phyloP scores from a whole-genome alignment of 2,797 vertebrate genomes.

The Danio albolineatus region DNA sequence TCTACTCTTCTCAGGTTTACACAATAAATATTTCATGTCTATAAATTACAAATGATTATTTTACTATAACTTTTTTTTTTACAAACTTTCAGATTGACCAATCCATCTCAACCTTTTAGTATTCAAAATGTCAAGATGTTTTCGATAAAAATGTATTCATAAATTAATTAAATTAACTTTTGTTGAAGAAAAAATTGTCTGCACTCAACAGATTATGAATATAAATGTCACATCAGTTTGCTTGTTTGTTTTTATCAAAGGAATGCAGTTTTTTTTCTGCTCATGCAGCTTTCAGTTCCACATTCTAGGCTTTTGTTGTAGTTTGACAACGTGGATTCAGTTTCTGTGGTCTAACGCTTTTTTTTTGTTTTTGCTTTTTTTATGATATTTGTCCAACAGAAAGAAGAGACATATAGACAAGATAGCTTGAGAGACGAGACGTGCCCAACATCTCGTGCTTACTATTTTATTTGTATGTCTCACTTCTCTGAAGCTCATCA shows the following conservation, averaged over 20 bases:
- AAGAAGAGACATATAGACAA: constrained; percentile 22
- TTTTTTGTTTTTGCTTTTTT: neutral
- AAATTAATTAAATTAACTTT: too few relatives aligned
- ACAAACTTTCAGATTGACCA: neutral
- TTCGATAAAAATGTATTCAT: neutral
- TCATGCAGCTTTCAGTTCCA: neutral
- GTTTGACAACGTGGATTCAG: neutral
- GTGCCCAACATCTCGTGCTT: constrained; percentile 15
- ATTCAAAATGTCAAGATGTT: neutral
- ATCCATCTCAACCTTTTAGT: neutral
- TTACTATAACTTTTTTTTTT: neutral
- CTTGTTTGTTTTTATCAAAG: neutral
- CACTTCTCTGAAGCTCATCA: constrained; percentile 18
- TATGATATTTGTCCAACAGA: neutral
- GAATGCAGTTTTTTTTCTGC: constrained; percentile 13
- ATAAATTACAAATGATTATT: too few relatives aligned
- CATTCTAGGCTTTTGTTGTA: neutral
- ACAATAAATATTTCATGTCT: neutral
- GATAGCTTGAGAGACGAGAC: neutral
- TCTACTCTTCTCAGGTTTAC: neutral
- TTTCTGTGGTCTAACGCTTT: constrained; percentile 24
- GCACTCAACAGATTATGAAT: constrained; percentile 9
- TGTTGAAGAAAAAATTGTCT: neutral
- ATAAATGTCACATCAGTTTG: too few relatives aligned
- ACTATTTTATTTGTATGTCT: constrained; percentile 25